Percentiles rank a stretch among this genome's conserved stretches.
phyloP scores from a whole-genome alignment of 53 echinoderm and acorn worm genomes.

The Zoroaster sp. region DNA sequence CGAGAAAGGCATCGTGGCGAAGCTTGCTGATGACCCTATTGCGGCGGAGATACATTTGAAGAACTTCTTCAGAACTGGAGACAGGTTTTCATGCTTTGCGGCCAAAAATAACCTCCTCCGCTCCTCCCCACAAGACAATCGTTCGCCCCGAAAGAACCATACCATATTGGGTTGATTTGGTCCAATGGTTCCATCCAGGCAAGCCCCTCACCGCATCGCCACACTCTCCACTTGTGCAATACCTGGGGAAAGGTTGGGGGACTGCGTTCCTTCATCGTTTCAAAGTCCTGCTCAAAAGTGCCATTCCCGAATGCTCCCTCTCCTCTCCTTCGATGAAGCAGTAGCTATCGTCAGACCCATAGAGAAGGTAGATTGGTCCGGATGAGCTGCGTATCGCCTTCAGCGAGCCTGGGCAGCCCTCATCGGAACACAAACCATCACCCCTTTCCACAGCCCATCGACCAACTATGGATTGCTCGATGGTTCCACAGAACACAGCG shows the following conservation, averaged over 20 bases:
- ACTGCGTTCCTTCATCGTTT: constrained; percentile 65
- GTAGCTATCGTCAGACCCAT: no score
- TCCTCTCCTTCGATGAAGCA: constrained; percentile 18
- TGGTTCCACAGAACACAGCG: no score
- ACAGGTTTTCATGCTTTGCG: constrained; percentile 15
- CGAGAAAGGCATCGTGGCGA: constrained; percentile 39
- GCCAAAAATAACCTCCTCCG: constrained; percentile 12
- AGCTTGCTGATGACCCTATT: constrained; percentile 69
- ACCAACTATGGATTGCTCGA: no score
- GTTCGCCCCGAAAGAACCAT: constrained; percentile 53
- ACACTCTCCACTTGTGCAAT: constrained; percentile 19
- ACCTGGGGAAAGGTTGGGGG: constrained; percentile 35
- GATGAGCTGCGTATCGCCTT: no score
- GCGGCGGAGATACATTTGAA: constrained; percentile 50
- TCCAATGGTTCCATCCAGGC: constrained; percentile 19
- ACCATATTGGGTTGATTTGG: constrained; percentile 63
- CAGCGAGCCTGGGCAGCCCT: no score
- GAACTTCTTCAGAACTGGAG: constrained; percentile 38
- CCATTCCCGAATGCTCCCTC: constrained; percentile 30
- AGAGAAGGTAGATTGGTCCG: no score
- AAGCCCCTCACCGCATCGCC: constrained; percentile 60
- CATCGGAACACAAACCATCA: no score
- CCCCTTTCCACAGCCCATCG: no score
- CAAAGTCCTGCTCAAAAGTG: constrained; percentile 43
- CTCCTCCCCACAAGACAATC: constrained; percentile 45